These are phyloP conservation scores for Frankliniella fusca DNA, from an alignment of 2,888 invertebrate genomes.

Conservation along the genomic window DNA sequence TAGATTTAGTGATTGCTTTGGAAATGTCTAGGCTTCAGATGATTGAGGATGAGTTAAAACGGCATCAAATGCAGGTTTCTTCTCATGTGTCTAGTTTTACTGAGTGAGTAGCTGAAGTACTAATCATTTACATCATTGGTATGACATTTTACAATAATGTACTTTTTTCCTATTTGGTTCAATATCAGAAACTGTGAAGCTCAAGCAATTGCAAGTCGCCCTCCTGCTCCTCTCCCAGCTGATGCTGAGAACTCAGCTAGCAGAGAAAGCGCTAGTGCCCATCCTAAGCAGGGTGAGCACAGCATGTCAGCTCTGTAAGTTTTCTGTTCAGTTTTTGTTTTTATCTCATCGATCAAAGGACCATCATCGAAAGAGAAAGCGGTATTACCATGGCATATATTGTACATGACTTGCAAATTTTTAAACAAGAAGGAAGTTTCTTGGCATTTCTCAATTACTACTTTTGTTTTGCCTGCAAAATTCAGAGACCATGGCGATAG, in stretches of 20 bases:
- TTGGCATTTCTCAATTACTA: neutral
- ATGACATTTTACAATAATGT: neutral
- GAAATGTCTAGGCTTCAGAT: constrained; percentile 66
- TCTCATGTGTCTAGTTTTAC: neutral
- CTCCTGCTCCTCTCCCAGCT: neutral
- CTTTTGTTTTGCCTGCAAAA: neutral
- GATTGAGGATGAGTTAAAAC: constrained; percentile 57
- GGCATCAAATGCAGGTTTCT: constrained; percentile 46
- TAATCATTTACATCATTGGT: neutral
- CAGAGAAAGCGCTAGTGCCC: neutral
- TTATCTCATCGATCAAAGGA: neutral
- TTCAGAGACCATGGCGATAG: neutral
- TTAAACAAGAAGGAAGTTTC: too few relatives aligned
- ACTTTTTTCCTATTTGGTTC: neutral
- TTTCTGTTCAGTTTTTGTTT: neutral
- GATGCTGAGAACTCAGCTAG: neutral
- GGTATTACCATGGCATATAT: neutral
- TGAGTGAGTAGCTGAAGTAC: constrained; percentile 13
- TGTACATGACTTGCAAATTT: neutral
- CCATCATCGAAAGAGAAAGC: neutral
- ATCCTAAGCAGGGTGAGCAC: neutral
- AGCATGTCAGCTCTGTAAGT: constrained; percentile 24
- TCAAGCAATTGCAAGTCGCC: neutral
- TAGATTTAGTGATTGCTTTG: constrained; percentile 61
- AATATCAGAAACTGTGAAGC: neutral